Evolutionary conservation across 2,113 vertebrate species (phyloP).

Genomic region (Upupa epops): DNA sequence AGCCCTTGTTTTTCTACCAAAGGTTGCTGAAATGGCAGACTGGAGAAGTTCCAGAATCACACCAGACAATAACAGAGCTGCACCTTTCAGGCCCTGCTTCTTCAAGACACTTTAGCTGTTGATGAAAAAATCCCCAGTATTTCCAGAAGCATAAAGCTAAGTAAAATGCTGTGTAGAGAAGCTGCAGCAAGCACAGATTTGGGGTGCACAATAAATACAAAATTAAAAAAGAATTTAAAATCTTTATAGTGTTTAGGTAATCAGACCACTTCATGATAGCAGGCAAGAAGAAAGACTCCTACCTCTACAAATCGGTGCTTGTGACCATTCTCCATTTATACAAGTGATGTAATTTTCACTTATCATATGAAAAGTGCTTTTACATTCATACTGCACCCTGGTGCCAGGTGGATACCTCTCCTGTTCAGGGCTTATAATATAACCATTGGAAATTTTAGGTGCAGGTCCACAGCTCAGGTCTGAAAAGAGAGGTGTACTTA

Average conservation of each 20-base stretch:
- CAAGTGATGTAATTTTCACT: neutral
- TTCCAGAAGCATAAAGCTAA: neutral
- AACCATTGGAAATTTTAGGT: neutral
- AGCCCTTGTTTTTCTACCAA: neutral
- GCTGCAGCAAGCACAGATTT: neutral
- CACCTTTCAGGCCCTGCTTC: neutral
- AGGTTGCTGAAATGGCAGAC: neutral
- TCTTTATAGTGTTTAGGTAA: neutral
- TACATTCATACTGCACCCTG: conserved; percentile 27
- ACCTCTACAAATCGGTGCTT: conserved; percentile 36
- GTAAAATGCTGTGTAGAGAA: neutral
- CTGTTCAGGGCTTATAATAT: neutral
- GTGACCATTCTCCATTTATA: conserved; percentile 9
- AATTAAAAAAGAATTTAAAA: neutral
- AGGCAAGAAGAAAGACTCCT: neutral
- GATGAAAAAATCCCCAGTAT: neutral
- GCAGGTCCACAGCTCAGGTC: neutral
- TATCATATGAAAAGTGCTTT: neutral
- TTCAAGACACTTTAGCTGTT: neutral
- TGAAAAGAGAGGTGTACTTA: neutral
- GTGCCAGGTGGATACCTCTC: neutral
- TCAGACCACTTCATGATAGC: neutral
- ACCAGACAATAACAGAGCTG: neutral
- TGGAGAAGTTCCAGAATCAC: neutral
- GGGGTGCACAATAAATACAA: neutral